Base-by-base conservation (phyloP, 2,797 vertebrate genomes). In the Presbytis comata region DNA sequence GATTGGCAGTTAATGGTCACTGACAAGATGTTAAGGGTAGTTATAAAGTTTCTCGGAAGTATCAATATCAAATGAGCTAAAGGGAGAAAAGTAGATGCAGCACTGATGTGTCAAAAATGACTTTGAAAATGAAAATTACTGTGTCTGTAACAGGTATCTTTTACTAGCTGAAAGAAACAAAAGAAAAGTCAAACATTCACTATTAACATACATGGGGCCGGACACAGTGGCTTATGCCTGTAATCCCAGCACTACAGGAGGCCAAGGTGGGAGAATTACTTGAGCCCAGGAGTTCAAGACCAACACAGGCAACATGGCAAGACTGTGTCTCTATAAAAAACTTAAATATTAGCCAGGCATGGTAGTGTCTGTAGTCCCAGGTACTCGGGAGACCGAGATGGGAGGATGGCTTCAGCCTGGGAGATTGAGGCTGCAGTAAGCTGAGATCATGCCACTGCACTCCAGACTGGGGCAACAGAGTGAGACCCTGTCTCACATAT, bases 1-100 rank as follows among this genome's bases (percentile, higher is more conserved):
- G 36, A 48, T 24, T 74, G 82, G 21, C 50, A 88, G 72, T 87
- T 95, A 93, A 76, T 39, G 8, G 53, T 94, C 89, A 89, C 0
- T 92, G 95, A 70, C 79, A 84, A 94, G 79, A 89, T 91, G 94
- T 97, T 93, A 21, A 78, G 53, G 80, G 17, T 85, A n/a, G 48
- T 61, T 95, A 36, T 50, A 90, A 57, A 41, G 14, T 67, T 81
- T 67, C 92, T 93, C 41, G 70, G 39, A 95, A 91, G 61, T 83
- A 90, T 36, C 41, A 59, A 44, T 80, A 84, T 59, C 72, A 94
- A 96, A 93, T 84, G 67, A 95, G 86, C 55, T 72, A 91, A 91
- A 89, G 75, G 44, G 12, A 72, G 33, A 64, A 93, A 91, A 89
- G 57, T 64, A 83, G 61, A 93, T 59, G n/a, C 22, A 95, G 88